Evolutionary conservation across 2,888 invertebrate genomes (phyloP), one percentile per base, ranked within the genome.

Genomic region (Campaea margaritaria): DNA sequence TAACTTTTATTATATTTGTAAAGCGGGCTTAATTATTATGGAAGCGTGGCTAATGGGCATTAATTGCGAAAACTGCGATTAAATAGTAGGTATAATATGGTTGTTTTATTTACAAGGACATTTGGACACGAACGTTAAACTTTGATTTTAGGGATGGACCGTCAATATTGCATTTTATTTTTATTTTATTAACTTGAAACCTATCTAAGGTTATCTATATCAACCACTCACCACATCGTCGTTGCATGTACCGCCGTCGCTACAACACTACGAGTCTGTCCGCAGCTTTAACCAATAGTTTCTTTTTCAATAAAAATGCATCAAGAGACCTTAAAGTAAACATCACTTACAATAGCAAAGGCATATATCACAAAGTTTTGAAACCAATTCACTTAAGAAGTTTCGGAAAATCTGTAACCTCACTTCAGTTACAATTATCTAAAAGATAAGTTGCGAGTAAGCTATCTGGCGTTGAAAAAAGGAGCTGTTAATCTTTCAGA

Each of bases 401-500:
- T 43, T 21, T 38, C 12, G 12, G 12, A 5, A 36, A 11, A n/a
- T 36, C 12, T 36, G 13, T 42, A 45, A 52, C 48, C 52, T 42
- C 45, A 56, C 50, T 43, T 64, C 57, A 50, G 49, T 15, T 43
- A 47, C 42, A 57, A 53, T 62, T 55, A 51, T 50, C 56, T 56
- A 34, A 60, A 59, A 46, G 62, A 65, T 70, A 74, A 69, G 68
- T 51, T 58, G 59, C 48, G 47, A 41, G 57, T 55, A 69, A 70
- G 61, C 52, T 68, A 70, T 75, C 47, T 62, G 51, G 52, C 34
- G 57, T 55, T 58, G 61, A 53, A 54, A 69, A 72, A 64, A 49
- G 50, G 62, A 31, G 58, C 69, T 58, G 69, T 75, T 70, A 67
- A 70, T 74, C 76, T 73, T 62, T 57, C 56, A 59, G 57, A 62